Conservation (phyloP, 2,113 vertebrate genomes). For the Phrynosoma blainvillii region DNA sequence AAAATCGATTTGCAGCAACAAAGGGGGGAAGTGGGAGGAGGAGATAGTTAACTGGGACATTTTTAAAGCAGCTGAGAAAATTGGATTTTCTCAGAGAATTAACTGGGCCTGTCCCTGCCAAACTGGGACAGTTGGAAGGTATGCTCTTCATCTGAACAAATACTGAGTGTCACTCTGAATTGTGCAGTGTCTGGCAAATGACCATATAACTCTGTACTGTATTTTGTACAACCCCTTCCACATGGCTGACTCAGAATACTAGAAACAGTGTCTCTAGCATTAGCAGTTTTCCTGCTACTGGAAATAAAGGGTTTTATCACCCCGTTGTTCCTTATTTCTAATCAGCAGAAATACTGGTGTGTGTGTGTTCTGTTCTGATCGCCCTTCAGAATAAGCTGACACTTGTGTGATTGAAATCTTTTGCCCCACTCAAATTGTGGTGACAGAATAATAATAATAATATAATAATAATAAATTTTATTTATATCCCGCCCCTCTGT, state of each 20-base stretch:
- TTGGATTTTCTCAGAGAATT: neutral
- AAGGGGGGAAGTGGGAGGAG: too few relatives aligned
- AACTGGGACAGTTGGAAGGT: neutral
- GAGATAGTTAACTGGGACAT: too few relatives aligned
- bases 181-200: neutral
- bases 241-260: neutral
- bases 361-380: neutral
- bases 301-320: neutral
- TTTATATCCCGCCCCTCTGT: too few relatives aligned
- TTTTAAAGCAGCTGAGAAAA: too few relatives aligned
- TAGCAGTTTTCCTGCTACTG: neutral
- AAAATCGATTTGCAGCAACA: too few relatives aligned
- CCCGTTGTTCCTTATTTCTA: neutral
- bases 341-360: neutral
- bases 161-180: neutral
- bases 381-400: neutral
- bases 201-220: neutral
- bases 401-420: neutral
- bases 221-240: neutral
- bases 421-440: neutral
- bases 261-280: neutral
- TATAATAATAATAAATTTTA: too few relatives aligned
- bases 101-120: neutral
- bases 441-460: neutral
- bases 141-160: neutral